Percentiles rank a stretch among this genome's conserved stretches.
These are phyloP conservation scores for Eulemur albifrons DNA, from an alignment of 2,797 vertebrate genomes.

Conservation along the genomic window DNA sequence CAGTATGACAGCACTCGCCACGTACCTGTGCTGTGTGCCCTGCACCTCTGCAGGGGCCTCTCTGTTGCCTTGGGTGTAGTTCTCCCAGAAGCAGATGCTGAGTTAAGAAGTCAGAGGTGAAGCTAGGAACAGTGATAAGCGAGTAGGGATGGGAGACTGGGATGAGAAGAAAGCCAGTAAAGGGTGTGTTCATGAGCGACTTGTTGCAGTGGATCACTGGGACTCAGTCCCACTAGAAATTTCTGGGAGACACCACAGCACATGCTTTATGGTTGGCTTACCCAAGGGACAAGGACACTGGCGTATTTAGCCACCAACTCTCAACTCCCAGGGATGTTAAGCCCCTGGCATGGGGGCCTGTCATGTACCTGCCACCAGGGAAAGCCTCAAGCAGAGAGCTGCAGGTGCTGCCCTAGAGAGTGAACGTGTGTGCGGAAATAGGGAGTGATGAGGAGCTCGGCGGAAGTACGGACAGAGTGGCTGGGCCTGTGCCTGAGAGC, in stretches of 20 bases:
- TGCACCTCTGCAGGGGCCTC: neutral
- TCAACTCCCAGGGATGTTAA: neutral
- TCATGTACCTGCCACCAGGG: neutral
- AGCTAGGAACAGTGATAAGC: neutral
- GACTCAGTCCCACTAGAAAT: neutral
- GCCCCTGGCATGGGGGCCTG: neutral
- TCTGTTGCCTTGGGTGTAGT: neutral
- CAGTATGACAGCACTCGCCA: fast-evolving
- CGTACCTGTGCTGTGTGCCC: fast-evolving
- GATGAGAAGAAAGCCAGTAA: neutral
- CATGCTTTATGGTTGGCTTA: neutral
- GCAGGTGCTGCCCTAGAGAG: neutral
- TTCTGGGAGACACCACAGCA: neutral
- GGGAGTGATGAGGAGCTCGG: neutral
- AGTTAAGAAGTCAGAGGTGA: neutral
- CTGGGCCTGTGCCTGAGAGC: neutral
- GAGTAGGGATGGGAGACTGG: neutral
- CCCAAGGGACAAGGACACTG: neutral
- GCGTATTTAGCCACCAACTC: neutral
- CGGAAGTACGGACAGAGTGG: too few relatives aligned
- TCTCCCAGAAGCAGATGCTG: neutral
- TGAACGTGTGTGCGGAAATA: fast-evolving
- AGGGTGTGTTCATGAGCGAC: neutral
- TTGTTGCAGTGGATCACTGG: too few relatives aligned
- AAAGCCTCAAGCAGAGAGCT: neutral